Conservation (phyloP, 2,113 vertebrate genomes). For the Eulacestoma nigropectus region DNA sequence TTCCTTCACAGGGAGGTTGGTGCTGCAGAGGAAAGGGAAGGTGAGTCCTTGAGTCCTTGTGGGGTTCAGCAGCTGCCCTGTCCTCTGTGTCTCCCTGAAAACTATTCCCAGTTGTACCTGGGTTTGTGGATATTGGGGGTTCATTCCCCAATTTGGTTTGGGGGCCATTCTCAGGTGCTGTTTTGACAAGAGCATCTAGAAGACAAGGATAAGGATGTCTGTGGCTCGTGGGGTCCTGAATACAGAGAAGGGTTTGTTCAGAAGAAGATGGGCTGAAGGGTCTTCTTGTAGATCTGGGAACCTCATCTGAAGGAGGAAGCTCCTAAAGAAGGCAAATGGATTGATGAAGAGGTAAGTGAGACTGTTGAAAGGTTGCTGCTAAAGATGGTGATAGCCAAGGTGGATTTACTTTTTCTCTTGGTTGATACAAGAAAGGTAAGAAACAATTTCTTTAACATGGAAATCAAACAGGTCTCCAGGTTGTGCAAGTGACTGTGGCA, state of each 20-base stretch:
- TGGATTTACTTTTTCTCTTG: not conserved
- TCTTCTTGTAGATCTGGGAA: not conserved
- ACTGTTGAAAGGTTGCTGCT: not conserved
- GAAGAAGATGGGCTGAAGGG: not conserved
- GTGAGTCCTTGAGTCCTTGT: not conserved
- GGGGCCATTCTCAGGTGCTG: not conserved
- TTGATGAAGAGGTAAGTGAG: not conserved
- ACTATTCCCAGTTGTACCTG: not conserved
- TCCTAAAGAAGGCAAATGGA: not conserved
- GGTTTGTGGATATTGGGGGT: not conserved
- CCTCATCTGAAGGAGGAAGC: not conserved
- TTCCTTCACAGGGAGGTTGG: accelerated
- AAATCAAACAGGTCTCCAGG: not conserved
- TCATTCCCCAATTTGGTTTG: not conserved
- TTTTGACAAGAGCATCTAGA: not conserved
- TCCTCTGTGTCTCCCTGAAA: not conserved
- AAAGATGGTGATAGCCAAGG: not conserved
- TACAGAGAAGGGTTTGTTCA: not conserved
- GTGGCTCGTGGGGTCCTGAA: not conserved
- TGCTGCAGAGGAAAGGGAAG: not conserved
- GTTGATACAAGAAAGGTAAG: not conserved
- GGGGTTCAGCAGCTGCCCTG: not conserved
- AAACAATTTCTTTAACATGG: not conserved
- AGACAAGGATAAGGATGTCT: not conserved
- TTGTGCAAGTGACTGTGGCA: not conserved